Evolutionary conservation across 37 sponge, comb jelly and placozoan genomes (phyloP).

Genomic region (Diacarnus erythraeanus): DNA sequence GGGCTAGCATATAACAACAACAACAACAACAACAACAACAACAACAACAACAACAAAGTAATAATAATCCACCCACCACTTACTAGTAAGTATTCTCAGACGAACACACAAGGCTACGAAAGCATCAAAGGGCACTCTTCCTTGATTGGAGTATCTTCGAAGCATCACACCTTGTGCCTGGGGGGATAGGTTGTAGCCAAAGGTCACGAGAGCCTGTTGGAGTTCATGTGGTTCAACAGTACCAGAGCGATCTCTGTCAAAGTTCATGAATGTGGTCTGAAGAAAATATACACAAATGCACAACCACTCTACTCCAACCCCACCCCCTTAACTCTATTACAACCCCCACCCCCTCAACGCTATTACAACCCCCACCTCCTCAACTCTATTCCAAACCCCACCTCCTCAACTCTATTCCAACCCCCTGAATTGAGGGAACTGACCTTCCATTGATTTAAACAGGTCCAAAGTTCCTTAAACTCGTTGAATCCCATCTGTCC

Average conservation of each 20-base stretch:
- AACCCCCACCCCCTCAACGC: not conserved
- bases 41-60: no score
- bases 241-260: conserved; percentile 83
- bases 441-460: conserved; percentile 86
- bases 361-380: not conserved
- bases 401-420: no score
- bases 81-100: conserved; percentile 72
- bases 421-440: no score
- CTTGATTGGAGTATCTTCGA: conserved; percentile 62
- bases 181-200: conserved; percentile 73
- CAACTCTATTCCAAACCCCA: not conserved
- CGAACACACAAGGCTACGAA: conserved; percentile 70
- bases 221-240: conserved; percentile 75
- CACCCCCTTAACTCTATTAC: not conserved
- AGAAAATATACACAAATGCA: no score
- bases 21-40: no score
- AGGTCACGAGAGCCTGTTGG: conserved; percentile 65
- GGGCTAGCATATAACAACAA: no score
- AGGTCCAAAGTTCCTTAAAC: conserved; percentile 90
- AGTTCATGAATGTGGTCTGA: conserved; percentile 60
- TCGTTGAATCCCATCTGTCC: conserved; percentile 94
- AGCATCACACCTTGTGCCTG: conserved; percentile 56
- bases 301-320: not conserved
- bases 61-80: no score
- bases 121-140: conserved; percentile 73